Evolutionary conservation across 2,113 vertebrate genomes (phyloP), one percentile per base, ranked within the genome.

Genomic region (Uria aalge): DNA sequence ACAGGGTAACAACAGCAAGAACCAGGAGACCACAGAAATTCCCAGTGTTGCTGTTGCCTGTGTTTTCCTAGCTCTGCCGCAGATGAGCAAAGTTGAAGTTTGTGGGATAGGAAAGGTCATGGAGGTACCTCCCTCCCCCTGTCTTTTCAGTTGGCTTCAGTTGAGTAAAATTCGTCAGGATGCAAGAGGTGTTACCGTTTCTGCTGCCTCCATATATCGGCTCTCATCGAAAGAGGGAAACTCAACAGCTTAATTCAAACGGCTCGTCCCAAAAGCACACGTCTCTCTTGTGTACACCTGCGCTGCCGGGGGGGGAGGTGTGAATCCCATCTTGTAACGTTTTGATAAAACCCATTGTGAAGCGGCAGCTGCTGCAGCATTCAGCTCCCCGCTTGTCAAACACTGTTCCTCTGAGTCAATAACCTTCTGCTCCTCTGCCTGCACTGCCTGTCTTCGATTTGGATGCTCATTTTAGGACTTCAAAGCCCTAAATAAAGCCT

Each of bases 241-340:
- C 8, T 6, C 43, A 27, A 53, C 23, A 27, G 52, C 52, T n/a
- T 55, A 45, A 50, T 22, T 72, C 52, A 43, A 62, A 86, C 17
- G 83, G 18, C 75, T 84, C 40, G 59, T 71, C 12, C 47, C 64
- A 4, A 75, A 73, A 59, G 8, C 41, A 8, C 3, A 4, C 3
- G 1, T 29, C 30, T 56, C 41, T 53, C 36, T 21, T 38, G 53
- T 19, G 52, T 26, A 43, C 60, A 30, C 57, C 53, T 63, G 62
- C 1, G 0, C 24, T 72, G 36, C 56, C 43, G 53, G 40, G 0
- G 0, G 18, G 8, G 12, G 45, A 41, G 40, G 13, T 14, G 2
- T 41, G 50, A 68, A 69, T 48, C 52, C 5, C 4, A 15, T 77
- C 66, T 32, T 21, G 27, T 18, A 2, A 4, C 2, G 2, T 22